These are phyloP conservation scores for Myotis myotis DNA, from an alignment of 2,797 vertebrate genomes.

Conservation along the genomic window DNA sequence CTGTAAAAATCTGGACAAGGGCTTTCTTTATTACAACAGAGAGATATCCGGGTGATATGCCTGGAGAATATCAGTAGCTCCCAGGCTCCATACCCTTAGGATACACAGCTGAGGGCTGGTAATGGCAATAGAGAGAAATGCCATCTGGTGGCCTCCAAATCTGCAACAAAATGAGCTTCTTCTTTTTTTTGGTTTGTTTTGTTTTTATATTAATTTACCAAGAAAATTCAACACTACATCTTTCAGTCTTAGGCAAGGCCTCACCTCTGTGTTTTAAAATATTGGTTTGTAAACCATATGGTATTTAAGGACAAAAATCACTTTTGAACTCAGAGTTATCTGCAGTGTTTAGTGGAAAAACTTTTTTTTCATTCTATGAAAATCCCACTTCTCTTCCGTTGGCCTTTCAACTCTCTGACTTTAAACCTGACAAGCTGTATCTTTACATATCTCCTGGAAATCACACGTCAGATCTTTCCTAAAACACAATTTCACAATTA, in stretches of 20 bases:
- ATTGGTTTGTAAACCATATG: background rate
- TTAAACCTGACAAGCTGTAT: background rate
- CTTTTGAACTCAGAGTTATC: slow-evolving; percentile 19
- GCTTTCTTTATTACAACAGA: background rate
- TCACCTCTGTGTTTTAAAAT: slow-evolving; percentile 40
- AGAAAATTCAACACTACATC: background rate
- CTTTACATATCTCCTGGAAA: slow-evolving; percentile 25
- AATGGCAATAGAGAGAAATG: background rate
- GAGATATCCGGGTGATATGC: background rate
- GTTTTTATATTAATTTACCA: slow-evolving; percentile 41
- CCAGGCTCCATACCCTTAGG: background rate
- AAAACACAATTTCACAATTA: background rate
- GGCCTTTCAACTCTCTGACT: background rate
- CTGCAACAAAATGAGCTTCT: background rate
- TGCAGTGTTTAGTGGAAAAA: background rate
- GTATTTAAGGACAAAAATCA: slow-evolving; percentile 29
- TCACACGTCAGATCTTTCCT: background rate
- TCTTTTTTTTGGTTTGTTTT: background rate
- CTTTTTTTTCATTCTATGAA: background rate
- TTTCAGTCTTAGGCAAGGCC: slow-evolving; percentile 29
- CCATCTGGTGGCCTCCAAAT: slow-evolving; percentile 4
- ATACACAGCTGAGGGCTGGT: background rate
- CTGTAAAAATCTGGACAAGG: slow-evolving; percentile 28
- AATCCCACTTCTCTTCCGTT: background rate
- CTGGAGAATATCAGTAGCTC: background rate